These are phyloP conservation scores for Cantharis rufa DNA, from an alignment of 2,888 invertebrate species.

Conservation along the genomic window DNA sequence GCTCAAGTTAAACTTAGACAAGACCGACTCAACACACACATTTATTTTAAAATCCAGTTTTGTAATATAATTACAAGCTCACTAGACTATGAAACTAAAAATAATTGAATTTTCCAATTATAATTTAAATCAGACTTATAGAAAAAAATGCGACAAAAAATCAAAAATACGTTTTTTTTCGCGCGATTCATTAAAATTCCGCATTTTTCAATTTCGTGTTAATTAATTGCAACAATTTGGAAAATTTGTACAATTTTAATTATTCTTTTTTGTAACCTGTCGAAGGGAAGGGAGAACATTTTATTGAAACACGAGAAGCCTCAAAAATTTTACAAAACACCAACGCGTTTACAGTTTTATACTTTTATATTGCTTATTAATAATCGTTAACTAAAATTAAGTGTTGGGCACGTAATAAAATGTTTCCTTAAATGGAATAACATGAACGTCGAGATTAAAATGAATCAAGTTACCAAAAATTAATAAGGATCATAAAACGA, in stretches of 20 bases:
- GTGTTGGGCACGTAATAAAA: background rate
- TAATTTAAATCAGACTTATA: background rate
- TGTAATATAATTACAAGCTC: background rate
- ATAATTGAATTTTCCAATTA: slow-evolving; percentile 1
- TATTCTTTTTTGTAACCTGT: background rate
- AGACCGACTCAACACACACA: background rate
- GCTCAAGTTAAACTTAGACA: background rate
- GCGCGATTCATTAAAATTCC: background rate
- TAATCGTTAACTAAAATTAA: background rate
- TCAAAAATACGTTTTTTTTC: background rate
- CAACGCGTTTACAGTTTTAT: background rate
- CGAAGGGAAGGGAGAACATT: background rate
- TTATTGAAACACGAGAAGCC: background rate
- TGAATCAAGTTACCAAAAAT: background rate
- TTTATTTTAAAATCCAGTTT: background rate
- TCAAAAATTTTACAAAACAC: background rate
- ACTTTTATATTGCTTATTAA: background rate
- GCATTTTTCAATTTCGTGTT: background rate
- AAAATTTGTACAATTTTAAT: background rate
- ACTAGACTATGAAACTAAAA: slow-evolving; percentile 2
- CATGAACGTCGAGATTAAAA: background rate
- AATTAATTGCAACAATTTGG: background rate
- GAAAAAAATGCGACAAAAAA: background rate
- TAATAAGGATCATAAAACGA: background rate
- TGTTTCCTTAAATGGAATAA: background rate